Evolutionary conservation across 2,797 vertebrate genomes (phyloP).

Genomic region (Sebastes hubbsi): DNA sequence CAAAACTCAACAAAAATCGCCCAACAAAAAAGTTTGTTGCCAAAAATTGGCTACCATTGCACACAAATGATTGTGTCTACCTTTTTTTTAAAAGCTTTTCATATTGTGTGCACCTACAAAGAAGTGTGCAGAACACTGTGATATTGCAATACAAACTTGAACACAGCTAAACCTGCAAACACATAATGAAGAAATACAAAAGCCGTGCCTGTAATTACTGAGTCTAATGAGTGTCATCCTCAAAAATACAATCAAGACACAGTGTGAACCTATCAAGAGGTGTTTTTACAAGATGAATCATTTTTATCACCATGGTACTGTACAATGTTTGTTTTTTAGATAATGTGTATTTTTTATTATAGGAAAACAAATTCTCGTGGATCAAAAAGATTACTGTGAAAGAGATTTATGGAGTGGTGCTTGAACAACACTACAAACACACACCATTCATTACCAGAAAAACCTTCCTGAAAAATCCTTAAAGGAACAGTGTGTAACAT

Average conservation of each 20-base stretch:
- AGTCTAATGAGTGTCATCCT: neutral
- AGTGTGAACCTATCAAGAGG: neutral
- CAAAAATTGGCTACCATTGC: constrained; percentile 47
- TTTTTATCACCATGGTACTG: neutral
- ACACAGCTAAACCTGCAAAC: constrained; percentile 10
- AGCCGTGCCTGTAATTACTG: neutral
- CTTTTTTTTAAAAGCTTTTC: constrained; percentile 5
- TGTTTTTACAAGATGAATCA: neutral
- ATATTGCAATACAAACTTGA: constrained; percentile 15
- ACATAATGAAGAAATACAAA: constrained; percentile 6
- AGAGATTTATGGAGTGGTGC: neutral
- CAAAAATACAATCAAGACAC: neutral
- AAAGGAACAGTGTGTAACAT: neutral
- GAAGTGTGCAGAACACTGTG: neutral
- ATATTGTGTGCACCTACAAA: constrained; percentile 2
- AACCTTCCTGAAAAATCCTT: neutral
- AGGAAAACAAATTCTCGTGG: neutral
- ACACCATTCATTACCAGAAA: neutral
- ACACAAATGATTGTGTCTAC: constrained; percentile 51
- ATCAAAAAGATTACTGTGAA: neutral
- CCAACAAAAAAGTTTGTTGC: constrained; percentile 19
- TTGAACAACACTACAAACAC: neutral
- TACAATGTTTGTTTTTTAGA: neutral
- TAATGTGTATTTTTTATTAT: neutral
- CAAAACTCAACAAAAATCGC: constrained; percentile 19